Percentiles rank a stretch among this genome's conserved stretches.
These are phyloP conservation scores for Sciaenops ocellatus DNA, from an alignment of 2,797 vertebrate genomes.

Conservation along the genomic window DNA sequence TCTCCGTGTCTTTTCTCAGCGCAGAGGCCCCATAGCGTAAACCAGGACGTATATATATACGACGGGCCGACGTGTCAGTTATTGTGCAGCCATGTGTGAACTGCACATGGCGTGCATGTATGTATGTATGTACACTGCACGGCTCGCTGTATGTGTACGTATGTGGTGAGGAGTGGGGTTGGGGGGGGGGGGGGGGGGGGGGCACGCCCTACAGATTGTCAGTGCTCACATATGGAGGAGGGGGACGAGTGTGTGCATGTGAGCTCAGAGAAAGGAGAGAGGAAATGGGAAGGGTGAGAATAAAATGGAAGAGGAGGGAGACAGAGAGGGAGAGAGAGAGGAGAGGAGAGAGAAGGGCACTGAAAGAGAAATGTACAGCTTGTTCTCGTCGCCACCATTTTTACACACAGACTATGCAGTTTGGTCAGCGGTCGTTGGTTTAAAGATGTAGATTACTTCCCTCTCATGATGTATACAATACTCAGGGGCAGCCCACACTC, in stretches of 20 bases:
- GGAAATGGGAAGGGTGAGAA: slow-evolving; percentile 65
- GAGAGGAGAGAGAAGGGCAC: slow-evolving; percentile 51
- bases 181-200: slow-evolving; percentile 27
- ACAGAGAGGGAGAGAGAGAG: slow-evolving; percentile 32
- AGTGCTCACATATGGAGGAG: slow-evolving; percentile 70
- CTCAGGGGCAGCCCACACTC: slow-evolving; percentile 17
- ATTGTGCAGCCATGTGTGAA: slow-evolving; percentile 65
- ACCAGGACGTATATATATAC: slow-evolving; percentile 40
- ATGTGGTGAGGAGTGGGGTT: slow-evolving; percentile 23
- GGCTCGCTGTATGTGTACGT: slow-evolving; percentile 42
- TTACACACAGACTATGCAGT: slow-evolving; percentile 36
- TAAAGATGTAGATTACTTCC: slow-evolving; percentile 21
- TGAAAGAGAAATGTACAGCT: slow-evolving; percentile 65
- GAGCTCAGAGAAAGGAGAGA: slow-evolving; percentile 54
- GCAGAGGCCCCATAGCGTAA: slow-evolving; percentile 41
- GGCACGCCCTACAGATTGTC: slow-evolving; percentile 78
- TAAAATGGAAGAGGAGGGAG: slow-evolving; percentile 55
- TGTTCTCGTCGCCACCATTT: slow-evolving; percentile 65
- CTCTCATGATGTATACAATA: slow-evolving; percentile 2
- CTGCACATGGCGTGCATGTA: slow-evolving; percentile 60
- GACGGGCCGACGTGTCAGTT: slow-evolving; percentile 52
- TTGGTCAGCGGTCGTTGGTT: slow-evolving; percentile 31
- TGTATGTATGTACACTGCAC: slow-evolving; percentile 20
- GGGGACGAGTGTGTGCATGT: slow-evolving; percentile 52
- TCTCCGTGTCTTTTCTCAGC: slow-evolving; percentile 22